Conservation (phyloP, 2,797 vertebrate species). For the Parauchenoglanis ngamensis region DNA sequence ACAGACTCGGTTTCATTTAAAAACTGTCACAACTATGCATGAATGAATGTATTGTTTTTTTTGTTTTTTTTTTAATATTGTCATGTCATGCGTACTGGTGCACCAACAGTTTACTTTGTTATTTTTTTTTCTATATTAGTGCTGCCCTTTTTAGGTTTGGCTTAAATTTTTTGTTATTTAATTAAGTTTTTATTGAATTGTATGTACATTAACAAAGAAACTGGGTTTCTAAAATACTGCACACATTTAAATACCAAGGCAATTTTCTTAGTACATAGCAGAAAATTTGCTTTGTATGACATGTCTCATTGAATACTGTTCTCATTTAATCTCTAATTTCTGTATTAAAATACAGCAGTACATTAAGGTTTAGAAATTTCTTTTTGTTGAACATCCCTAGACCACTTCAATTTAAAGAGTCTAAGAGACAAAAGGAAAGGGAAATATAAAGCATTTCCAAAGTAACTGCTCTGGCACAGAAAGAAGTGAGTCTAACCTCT, state of each 20-base stretch:
- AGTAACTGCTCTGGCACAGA: neutral
- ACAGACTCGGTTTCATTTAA: neutral
- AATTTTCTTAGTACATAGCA: too few species aligned
- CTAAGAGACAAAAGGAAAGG: neutral
- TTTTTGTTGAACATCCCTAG: neutral
- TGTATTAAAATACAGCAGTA: neutral
- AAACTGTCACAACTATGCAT: neutral
- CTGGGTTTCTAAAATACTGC: neutral
- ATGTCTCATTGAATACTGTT: neutral
- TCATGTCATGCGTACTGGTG: neutral
- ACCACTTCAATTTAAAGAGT: neutral
- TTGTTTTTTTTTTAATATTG: neutral
- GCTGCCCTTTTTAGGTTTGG: too few species aligned
- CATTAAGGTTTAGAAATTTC: too few species aligned
- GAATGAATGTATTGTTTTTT: neutral
- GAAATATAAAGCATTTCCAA: constrained; percentile 6
- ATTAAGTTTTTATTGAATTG: neutral
- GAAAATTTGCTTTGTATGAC: too few species aligned
- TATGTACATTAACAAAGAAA: neutral
- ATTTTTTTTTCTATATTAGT: neutral
- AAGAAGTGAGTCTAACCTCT: constrained; percentile 33
- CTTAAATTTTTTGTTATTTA: neutral
- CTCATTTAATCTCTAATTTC: neutral
- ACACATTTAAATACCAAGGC: neutral
- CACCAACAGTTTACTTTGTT: neutral